These are phyloP conservation scores for Drosophila helvetica DNA, from an alignment of 2,888 invertebrate species.

Conservation along the genomic window DNA sequence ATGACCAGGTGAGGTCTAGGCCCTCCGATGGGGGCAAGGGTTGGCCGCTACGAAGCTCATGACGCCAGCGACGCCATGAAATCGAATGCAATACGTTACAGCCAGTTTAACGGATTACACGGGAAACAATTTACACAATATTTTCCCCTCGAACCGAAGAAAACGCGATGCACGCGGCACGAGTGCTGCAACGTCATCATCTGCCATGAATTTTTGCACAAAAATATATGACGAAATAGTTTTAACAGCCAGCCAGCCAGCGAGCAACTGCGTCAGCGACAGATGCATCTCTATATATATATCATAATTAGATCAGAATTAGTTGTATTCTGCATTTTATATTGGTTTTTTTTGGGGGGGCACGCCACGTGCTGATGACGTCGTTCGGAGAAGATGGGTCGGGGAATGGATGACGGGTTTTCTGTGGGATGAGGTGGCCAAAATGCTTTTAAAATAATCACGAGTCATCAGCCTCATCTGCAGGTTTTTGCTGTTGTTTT, in stretches of 20 bases:
- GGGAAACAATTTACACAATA: constrained; percentile 33
- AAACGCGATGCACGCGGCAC: constrained; percentile 12
- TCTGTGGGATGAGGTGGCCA: constrained; percentile 33
- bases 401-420: neutral
- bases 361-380: constrained; percentile 71
- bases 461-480: constrained; percentile 55
- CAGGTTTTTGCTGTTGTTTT: constrained; percentile 19
- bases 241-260: neutral
- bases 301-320: constrained; percentile 30
- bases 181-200: constrained; percentile 41
- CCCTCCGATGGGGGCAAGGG: neutral
- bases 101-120: constrained; percentile 61
- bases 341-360: constrained; percentile 13
- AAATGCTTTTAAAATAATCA: constrained; percentile 56
- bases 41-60: constrained; percentile 25
- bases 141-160: constrained; percentile 5
- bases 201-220: neutral
- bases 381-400: constrained; percentile 12
- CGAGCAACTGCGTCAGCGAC: constrained; percentile 36
- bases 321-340: constrained; percentile 14
- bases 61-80: constrained; percentile 65
- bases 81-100: constrained; percentile 54
- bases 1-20: constrained; percentile 60
- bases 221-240: constrained; percentile 36
- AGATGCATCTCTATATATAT: constrained; percentile 29